Evolutionary conservation across 1,140 invertebrate genomes (phyloP).

Genomic region (Lepidurus apus): DNA sequence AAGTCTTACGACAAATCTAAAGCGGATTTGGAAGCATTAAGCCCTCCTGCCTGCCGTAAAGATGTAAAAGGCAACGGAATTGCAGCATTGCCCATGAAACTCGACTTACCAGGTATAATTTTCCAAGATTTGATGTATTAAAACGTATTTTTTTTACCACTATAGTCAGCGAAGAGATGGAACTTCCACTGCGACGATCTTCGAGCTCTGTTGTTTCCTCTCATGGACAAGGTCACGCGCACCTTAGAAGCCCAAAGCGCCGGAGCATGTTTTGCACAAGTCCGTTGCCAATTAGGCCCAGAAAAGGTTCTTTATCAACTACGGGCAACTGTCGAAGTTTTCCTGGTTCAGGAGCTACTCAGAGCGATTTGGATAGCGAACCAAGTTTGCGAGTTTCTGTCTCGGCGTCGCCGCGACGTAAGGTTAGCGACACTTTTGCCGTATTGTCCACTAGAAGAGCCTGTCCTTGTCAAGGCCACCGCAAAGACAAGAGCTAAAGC

Average conservation of each 20-base stretch:
- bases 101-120: not conserved
- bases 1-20: not conserved
- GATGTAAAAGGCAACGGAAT: not conserved
- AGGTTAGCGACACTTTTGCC: slow-evolving; percentile 26
- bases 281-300: slow-evolving; percentile 22
- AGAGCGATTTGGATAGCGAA: not conserved
- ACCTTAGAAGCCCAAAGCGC: slow-evolving; percentile 25
- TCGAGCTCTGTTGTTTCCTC: not conserved
- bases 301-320: slow-evolving; percentile 23
- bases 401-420: slow-evolving; percentile 23
- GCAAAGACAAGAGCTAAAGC: not conserved
- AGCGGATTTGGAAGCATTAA: not conserved
- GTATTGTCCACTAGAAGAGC: not conserved
- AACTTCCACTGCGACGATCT: not conserved
- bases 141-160: not conserved
- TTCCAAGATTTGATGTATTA: not conserved
- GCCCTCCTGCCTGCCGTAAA: not conserved
- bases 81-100: not conserved
- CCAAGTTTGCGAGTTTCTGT: slow-evolving; percentile 22
- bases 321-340: slow-evolving; percentile 27
- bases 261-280: slow-evolving; percentile 28
- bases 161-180: not conserved
- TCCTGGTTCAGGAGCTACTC: not conserved
- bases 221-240: not conserved
- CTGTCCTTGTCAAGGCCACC: slow-evolving; percentile 24